Evolutionary conservation across 2,888 invertebrate species (phyloP), one percentile per base, ranked within the genome.

Genomic region (Clanis bilineata): DNA sequence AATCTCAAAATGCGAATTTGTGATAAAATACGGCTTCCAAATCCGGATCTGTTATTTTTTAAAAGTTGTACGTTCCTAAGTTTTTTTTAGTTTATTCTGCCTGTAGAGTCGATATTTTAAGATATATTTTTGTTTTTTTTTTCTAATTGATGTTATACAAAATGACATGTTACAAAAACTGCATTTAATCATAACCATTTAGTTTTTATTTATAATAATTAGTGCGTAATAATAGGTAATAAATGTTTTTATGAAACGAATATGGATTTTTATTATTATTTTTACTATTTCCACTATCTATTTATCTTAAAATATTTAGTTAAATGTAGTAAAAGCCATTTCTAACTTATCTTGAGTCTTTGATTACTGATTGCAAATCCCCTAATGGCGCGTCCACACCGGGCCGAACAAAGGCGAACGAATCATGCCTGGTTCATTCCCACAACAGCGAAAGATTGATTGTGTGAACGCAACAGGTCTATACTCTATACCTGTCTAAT

Each of bases 81-180:
- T 32, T 3, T 32, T 18, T 32, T 18, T 51, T 7, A n/a, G n/a
- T n/a, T n/a, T 21, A 43, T 9, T 44, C 7, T 12, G 12, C 22
- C 10, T 5, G 22, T 10, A 45, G 10, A 21, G 44, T 10, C 23
- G 22, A 15, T 21, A 32, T 9, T 25, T 25, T n/a, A 47, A 44
- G 21, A 43, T 10, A 18, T 1, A 18, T 7, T 41, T 1, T 15
- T 21, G 18, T 18, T 6, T 41, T 7, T 41, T 15, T 7, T 18
- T 56, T 23, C 22, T 3, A 21, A 12, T 12, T 7, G 23, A 56
- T 56, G 38, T 38, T 38, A 56, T 22, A 12, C 22, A 39, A 38
- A 56, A 56, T 56, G 55, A 56, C 55, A 54, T 54, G 6, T 56
- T 56, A 38, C 39, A 56, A 57, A 60, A 54, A 56, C 38, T 56